A percentile compares a stretch with the other conserved stretches of the same genome.
Conservation (phyloP, 2,113 vertebrate species). For the Nothobranchius kuhntae region DNA sequence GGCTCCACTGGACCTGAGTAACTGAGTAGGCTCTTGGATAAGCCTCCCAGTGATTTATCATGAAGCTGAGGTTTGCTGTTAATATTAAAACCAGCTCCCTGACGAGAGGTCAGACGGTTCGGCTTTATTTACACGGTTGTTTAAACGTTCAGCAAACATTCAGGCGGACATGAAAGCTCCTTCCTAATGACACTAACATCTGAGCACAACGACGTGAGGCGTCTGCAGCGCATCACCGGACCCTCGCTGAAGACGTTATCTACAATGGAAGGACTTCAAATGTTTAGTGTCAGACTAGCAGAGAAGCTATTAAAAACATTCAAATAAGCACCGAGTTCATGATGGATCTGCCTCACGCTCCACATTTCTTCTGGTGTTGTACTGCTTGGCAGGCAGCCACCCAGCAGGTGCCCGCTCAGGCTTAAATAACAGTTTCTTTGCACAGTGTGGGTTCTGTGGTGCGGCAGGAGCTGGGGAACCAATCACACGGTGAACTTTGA, state of each 20-base stretch:
- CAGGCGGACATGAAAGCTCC: constrained; percentile 5
- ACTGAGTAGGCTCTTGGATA: neutral
- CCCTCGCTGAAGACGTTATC: constrained; percentile 2
- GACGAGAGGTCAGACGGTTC: constrained; percentile 1
- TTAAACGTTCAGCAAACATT: constrained; percentile 3
- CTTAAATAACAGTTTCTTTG: constrained; percentile 29
- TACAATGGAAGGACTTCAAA: constrained; percentile 3
- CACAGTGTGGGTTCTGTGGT: constrained; percentile 12
- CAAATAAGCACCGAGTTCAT: neutral
- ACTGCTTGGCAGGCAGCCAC: constrained; percentile 15
- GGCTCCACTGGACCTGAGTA: too few species aligned
- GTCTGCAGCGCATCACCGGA: neutral
- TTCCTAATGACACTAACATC: neutral
- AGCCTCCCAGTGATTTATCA: neutral
- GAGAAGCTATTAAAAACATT: neutral
- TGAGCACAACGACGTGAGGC: neutral
- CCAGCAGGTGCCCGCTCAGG: constrained; percentile 28
- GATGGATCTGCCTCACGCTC: neutral
- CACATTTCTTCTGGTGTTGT: neutral
- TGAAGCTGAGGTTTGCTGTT: neutral
- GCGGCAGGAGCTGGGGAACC: constrained; percentile 10
- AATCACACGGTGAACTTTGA: constrained; percentile 7
- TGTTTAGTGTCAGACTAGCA: neutral
- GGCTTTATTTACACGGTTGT: neutral
- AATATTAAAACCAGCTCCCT: neutral